Conservation (phyloP, 2,888 invertebrate genomes). For the Macrophya alboannulata region DNA sequence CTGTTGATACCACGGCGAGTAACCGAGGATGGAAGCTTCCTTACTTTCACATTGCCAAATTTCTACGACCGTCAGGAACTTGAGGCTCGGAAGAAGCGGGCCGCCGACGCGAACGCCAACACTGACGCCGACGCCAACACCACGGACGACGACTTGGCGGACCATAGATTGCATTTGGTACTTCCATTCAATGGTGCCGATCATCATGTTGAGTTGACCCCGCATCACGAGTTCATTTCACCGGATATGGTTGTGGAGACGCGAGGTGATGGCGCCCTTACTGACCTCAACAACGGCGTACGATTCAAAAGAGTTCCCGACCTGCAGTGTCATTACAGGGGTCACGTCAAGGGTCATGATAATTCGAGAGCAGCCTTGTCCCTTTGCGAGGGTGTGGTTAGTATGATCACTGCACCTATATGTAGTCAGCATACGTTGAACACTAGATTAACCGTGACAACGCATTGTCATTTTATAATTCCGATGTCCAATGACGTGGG, state of each 20-base stretch:
- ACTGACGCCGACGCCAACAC: slow-evolving; percentile 12
- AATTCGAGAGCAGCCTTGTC: slow-evolving; percentile 81
- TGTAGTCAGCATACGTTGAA: neutral
- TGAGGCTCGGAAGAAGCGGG: slow-evolving; percentile 66
- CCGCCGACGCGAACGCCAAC: slow-evolving; percentile 56
- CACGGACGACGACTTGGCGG: slow-evolving; percentile 46
- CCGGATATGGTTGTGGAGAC: slow-evolving; percentile 88
- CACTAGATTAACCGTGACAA: neutral
- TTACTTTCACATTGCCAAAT: slow-evolving; percentile 79
- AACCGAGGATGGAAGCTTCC: slow-evolving; percentile 78
- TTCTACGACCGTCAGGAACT: slow-evolving; percentile 76
- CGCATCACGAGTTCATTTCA: slow-evolving; percentile 81
- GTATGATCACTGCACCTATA: slow-evolving; percentile 56
- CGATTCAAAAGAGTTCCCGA: slow-evolving; percentile 69
- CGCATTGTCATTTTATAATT: slow-evolving; percentile 21
- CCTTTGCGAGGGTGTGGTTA: slow-evolving; percentile 81
- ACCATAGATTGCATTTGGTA: slow-evolving; percentile 72
- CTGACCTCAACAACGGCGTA: slow-evolving; percentile 74
- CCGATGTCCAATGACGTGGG: slow-evolving; percentile 1
- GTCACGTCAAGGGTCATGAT: slow-evolving; percentile 78
- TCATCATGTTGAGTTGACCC: slow-evolving; percentile 81
- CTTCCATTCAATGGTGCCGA: slow-evolving; percentile 73
- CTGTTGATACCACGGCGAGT: slow-evolving; percentile 81
- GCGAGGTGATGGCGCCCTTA: slow-evolving; percentile 81
- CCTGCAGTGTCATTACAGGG: slow-evolving; percentile 81